Percentiles rank a stretch among this genome's conserved stretches.
Conservation (phyloP, 2,888 invertebrate species). For the Oscheius sp. region DNA sequence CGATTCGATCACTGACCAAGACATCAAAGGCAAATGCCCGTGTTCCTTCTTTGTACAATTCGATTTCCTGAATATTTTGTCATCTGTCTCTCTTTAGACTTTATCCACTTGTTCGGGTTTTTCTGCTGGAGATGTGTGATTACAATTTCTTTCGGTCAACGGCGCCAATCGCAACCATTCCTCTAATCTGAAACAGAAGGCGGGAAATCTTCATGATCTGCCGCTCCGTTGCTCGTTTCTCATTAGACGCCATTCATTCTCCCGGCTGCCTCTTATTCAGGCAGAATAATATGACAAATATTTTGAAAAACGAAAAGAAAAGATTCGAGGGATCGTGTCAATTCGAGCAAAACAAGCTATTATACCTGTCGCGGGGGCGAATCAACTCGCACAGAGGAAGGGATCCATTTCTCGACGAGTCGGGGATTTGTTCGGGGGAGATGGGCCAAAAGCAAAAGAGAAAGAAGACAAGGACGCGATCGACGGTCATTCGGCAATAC, state of each 20-base stretch:
- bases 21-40: conserved; percentile 90
- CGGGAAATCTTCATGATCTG: not conserved
- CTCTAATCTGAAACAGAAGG: conserved; percentile 31
- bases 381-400: conserved; percentile 59
- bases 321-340: no score
- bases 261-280: conserved; percentile 8
- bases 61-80: conserved; percentile 36
- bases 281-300: not conserved
- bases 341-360: conserved; percentile 3
- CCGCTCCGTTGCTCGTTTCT: not conserved
- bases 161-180: conserved; percentile 30
- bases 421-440: conserved; percentile 19
- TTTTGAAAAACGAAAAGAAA: not conserved
- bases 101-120: not conserved
- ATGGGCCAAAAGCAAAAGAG: not conserved
- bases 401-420: conserved; percentile 19
- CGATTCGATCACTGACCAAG: conserved; percentile 87
- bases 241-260: conserved; percentile 29
- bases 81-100: not conserved
- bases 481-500: not conserved
- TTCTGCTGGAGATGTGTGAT: conserved; percentile 29
- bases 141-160: conserved; percentile 17
- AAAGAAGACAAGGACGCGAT: not conserved
- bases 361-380: conserved; percentile 54
- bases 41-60: conserved; percentile 79